These are phyloP conservation scores for Nycticebus coucang DNA, from an alignment of 2,113 vertebrate genomes.

Conservation along the genomic window DNA sequence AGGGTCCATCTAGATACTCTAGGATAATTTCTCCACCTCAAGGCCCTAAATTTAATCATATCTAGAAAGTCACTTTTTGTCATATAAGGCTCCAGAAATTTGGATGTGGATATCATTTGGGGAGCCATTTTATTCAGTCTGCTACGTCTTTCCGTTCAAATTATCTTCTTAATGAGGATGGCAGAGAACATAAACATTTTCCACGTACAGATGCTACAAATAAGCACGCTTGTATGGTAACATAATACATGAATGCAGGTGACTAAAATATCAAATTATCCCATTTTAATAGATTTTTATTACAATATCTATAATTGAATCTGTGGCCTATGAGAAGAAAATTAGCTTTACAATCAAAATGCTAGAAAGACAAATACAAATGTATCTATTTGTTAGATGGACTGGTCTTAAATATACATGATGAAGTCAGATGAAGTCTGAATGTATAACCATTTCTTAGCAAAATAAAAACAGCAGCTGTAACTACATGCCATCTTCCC, in stretches of 20 bases:
- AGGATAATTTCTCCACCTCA: neutral
- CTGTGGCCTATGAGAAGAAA: neutral
- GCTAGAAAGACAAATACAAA: neutral
- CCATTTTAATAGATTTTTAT: neutral
- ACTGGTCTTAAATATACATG: too few relatives aligned
- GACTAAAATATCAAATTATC: neutral
- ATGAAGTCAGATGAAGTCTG: neutral
- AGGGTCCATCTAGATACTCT: neutral
- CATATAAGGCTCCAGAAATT: neutral
- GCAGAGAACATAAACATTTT: neutral
- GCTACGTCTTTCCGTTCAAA: neutral
- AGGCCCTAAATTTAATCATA: neutral
- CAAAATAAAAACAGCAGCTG: neutral
- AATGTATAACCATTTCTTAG: neutral
- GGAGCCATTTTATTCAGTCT: neutral
- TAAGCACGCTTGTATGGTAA: neutral
- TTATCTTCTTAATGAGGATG: neutral
- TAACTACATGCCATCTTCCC: neutral
- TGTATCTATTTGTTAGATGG: slow-evolving; percentile 5
- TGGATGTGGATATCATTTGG: neutral
- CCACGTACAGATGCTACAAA: neutral
- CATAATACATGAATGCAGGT: neutral
- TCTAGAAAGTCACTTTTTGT: neutral
- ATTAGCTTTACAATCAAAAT: neutral
- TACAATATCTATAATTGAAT: neutral